These are phyloP conservation scores for Neoaliturus tenellus DNA, from an alignment of 2,888 invertebrate species.

Conservation along the genomic window DNA sequence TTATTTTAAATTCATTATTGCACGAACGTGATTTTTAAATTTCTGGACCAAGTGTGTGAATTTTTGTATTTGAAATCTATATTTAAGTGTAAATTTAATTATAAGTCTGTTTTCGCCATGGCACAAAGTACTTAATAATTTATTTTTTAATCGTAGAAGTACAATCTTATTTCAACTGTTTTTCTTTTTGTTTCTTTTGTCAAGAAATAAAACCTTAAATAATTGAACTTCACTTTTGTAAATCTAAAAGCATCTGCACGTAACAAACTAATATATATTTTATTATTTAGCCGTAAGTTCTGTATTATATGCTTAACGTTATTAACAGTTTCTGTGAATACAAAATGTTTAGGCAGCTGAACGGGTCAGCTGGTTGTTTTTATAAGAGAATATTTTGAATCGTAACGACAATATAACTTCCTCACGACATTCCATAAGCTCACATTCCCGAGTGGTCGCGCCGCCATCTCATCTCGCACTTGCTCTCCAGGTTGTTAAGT, in stretches of 20 bases:
- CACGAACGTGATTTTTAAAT: too few species aligned
- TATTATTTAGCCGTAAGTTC: conserved; percentile 3
- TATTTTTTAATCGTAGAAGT: neutral
- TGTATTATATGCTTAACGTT: neutral
- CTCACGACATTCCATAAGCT: conserved; percentile 9
- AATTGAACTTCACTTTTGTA: neutral
- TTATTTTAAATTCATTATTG: too few species aligned
- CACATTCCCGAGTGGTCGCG: conserved; percentile 5
- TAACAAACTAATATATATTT: conserved; percentile 26
- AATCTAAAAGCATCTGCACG: conserved; percentile 16
- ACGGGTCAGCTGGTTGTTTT: neutral
- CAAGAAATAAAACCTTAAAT: neutral
- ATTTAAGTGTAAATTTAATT: too few species aligned
- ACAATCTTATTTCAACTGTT: neutral
- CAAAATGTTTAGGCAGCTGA: neutral
- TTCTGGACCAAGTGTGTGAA: too few species aligned
- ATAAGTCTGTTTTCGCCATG: too few species aligned
- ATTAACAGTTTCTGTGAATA: too few species aligned
- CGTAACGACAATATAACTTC: conserved; percentile 15
- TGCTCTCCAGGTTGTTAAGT: conserved; percentile 34
- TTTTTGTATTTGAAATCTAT: too few species aligned
- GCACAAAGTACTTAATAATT: conserved; percentile 10
- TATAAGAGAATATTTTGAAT: conserved; percentile 1
- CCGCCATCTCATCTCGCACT: conserved; percentile 46
- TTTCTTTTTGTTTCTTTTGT: neutral